These are phyloP conservation scores for Hedya salicella DNA, from an alignment of 2,888 invertebrate genomes.

Conservation along the genomic window DNA sequence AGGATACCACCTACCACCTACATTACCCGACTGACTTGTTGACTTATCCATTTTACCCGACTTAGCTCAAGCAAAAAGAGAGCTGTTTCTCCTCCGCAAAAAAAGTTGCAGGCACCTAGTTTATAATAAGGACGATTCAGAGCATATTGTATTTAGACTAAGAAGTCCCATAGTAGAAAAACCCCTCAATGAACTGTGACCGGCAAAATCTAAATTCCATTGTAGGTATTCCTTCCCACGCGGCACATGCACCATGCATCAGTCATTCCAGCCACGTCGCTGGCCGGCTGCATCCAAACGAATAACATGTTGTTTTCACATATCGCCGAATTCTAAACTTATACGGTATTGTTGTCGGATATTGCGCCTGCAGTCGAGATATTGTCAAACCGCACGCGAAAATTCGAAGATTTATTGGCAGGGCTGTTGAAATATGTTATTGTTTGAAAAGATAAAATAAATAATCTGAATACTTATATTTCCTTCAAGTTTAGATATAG, in stretches of 20 bases:
- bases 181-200: background rate
- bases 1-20: no score
- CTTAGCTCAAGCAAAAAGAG: no score
- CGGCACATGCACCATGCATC: conserved; percentile 54
- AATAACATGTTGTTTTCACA: conserved; percentile 45
- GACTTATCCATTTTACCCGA: no score
- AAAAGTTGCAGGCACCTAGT: no score
- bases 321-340: conserved; percentile 46
- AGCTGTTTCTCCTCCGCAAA: no score
- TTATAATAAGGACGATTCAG: no score
- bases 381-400: conserved; percentile 22
- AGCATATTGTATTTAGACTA: no score
- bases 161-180: no score
- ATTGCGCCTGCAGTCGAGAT: conserved; percentile 21
- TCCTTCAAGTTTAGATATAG: no score
- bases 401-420: conserved; percentile 26
- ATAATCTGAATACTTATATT: no score
- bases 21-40: no score
- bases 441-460: background rate
- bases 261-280: conserved; percentile 58
- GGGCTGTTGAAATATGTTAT: conserved; percentile 11
- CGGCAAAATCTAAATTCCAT: conserved; percentile 5
- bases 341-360: conserved; percentile 14
- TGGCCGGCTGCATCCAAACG: conserved; percentile 46
- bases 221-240: conserved; percentile 5